Evolutionary conservation across 2,797 vertebrate species (phyloP), one percentile per base, ranked within the genome.

Genomic region (Xiphophorus birchmanni): DNA sequence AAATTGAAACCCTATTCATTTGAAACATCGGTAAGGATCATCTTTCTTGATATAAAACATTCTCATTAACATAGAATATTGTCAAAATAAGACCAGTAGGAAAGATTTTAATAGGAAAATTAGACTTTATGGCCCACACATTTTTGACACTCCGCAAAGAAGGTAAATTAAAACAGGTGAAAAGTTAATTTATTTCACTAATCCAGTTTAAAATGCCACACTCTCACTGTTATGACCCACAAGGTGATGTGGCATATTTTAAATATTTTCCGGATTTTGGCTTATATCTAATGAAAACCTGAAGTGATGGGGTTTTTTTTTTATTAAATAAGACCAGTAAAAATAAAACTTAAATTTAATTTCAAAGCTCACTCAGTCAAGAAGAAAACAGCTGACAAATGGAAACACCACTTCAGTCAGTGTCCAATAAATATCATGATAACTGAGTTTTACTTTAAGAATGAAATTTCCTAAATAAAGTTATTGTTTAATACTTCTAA

Each of bases 21-120:
- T 71, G n/a, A 79, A 80, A 80, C 80, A 75, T 85, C 65, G 76
- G 80, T 63, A 72, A 2, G 12, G 4, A 79, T 52, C 76, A 73
- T 73, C 67, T 88, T 79, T 79, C 80, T 73, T 13, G 3, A 82
- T 85, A 71, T 81, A 84, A 87, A 44, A 84, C n/a, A 4, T 60
- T 13, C 23, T 37, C 48, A 35, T 12, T 52, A 26, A 69, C 4
- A 10, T 69, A 2, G 23, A 69, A 42, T 69, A 69, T 23, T 26
- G 1, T 23, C 4, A 1, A 37, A 32, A 58, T 1, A 12, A 58
- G 32, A 65, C 32, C 29, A 23, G 23, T 40, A 42, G 1, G 4
- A 69, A 42, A 11, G 1, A 65, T 3, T 65, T 35, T 12, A 32
- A 29, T 4, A 32, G 12, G 10, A 11, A 29, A 29, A 15, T 60